Base-by-base conservation (phyloP, 2,113 vertebrate species). In the Mustelus asterias region DNA sequence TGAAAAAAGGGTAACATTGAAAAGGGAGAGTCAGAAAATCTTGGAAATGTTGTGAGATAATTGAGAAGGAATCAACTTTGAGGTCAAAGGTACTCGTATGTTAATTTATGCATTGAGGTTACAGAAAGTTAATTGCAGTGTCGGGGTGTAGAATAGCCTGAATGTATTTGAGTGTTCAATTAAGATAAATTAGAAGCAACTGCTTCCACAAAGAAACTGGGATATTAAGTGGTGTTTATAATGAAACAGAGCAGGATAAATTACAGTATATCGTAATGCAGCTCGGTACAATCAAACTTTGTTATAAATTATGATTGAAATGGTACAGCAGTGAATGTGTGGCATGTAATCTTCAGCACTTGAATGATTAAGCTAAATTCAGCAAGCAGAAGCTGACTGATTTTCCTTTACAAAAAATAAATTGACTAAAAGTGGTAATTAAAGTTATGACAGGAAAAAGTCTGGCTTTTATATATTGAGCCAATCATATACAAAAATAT, bases 101-200 rank as follows among this genome's bases (percentile, higher is more conserved):
- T 95, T 72, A 72, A 95, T 95, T 95, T 33, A 95, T 72, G 65
- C 67, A 95, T 44, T 54, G 69, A 72, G 94, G 94, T 95, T 95
- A 54, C 22, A 72, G 67, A 76, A 95, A 54, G 69, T 95, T 95
- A 95, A 72, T 95, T 70, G 44, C 67, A 70, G 18, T 44, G 41
- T 72, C 94, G 16, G 67, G n/a, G 16, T 76, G 37, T 54, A 76
- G 44, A 44, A 18, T 76, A n/a, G 60, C 13, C 33, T 33, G 22
- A 24, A 67, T 93, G 26, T 70, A 69, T 95, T 95, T 95, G 94
- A 95, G 26, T 29, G 41, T 72, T 48, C n/a, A 70, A 95, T 54
- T 95, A 95, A 94, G 37, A 94, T 69, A 37, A 95, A 95, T 95
- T 95, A 29, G 41, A 95, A 33, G 69, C n/a, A 95, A 24, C 94